These are phyloP conservation scores for Scolopax rusticola DNA, from an alignment of 2,797 vertebrate genomes.

Conservation along the genomic window DNA sequence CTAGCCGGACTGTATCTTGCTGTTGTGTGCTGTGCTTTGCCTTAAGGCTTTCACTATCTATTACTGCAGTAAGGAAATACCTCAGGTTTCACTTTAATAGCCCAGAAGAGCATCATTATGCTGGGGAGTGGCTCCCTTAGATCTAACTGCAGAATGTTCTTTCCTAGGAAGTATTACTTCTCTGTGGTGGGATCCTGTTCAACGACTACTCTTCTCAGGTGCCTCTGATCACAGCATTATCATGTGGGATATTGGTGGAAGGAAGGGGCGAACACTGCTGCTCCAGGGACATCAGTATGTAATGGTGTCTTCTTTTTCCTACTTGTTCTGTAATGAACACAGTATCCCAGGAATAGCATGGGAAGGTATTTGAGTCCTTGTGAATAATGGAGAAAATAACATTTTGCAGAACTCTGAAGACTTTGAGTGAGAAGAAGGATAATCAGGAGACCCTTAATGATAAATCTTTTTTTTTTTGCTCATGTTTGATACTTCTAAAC, in stretches of 20 bases:
- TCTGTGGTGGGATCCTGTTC: slow-evolving; percentile 95
- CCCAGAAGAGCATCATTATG: neutral
- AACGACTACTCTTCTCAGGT: slow-evolving; percentile 94
- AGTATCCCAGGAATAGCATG: neutral
- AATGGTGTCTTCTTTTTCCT: neutral
- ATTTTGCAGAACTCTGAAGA: neutral
- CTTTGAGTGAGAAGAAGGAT: neutral
- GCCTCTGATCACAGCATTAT: slow-evolving; percentile 97
- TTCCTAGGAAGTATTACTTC: slow-evolving; percentile 88
- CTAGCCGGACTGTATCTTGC: neutral
- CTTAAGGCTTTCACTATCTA: neutral
- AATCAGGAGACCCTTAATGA: neutral
- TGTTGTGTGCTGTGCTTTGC: neutral
- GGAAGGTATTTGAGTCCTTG: neutral
- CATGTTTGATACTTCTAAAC: neutral
- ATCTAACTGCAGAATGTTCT: slow-evolving; percentile 6
- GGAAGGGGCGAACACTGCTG: slow-evolving; percentile 91
- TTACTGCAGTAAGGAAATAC: neutral
- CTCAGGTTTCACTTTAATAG: neutral
- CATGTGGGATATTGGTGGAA: slow-evolving; percentile 99
- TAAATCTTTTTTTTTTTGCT: neutral
- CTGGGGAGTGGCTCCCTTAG: neutral
- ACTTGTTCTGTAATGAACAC: neutral
- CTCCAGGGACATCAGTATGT: slow-evolving; percentile 97
- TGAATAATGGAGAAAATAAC: neutral